Conservation (phyloP, 2,888 invertebrate species). For the Eumacrocentrus americanus region DNA sequence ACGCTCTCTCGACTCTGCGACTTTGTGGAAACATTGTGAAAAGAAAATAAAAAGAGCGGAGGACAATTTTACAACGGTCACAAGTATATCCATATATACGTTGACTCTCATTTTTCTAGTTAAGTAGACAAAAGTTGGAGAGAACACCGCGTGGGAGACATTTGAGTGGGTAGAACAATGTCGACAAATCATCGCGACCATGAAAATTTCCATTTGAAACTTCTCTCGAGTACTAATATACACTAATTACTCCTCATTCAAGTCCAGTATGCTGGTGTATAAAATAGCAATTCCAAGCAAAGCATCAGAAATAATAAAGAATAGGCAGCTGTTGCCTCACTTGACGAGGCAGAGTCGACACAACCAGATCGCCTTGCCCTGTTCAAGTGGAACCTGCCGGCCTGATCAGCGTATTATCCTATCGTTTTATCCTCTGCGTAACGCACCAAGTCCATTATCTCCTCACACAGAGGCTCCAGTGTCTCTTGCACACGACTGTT, state of each 20-base stretch:
- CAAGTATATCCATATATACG: neutral
- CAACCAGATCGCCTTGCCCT: conserved; percentile 35
- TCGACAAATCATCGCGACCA: conserved; percentile 22
- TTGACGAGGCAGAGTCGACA: conserved; percentile 14
- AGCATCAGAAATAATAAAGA: neutral
- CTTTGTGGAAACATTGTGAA: conserved; percentile 1
- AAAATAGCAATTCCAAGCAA: neutral
- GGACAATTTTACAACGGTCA: conserved; percentile 8
- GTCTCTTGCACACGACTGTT: neutral
- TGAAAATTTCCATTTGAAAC: conserved; percentile 18
- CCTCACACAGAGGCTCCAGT: neutral
- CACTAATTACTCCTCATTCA: too few species aligned
- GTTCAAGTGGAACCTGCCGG: neutral
- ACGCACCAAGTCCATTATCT: neutral
- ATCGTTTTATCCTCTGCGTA: neutral
- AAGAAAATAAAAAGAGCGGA: neutral
- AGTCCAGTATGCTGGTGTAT: too few species aligned
- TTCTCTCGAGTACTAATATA: too few species aligned
- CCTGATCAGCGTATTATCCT: neutral
- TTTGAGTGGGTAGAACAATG: conserved; percentile 15
- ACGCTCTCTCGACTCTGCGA: neutral
- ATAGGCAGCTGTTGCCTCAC: conserved; percentile 21
- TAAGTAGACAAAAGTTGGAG: conserved; percentile 12
- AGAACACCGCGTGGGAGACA: conserved; percentile 8
- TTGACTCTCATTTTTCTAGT: conserved; percentile 15